Conservation (phyloP, 2,888 invertebrate species). For the Drosophila anceps region DNA sequence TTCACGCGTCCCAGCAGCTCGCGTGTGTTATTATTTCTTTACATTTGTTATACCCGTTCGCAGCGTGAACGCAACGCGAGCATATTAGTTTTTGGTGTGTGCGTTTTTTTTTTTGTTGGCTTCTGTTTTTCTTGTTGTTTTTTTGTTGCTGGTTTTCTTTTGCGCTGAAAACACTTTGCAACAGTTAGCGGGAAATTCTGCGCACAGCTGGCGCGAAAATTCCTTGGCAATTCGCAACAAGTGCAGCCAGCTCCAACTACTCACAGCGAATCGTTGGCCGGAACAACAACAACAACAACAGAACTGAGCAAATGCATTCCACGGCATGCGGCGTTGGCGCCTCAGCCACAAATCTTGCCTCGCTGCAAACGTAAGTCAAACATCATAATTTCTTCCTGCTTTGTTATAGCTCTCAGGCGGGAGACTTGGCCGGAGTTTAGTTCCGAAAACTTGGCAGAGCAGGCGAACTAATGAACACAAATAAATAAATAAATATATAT, state of each 20-base stretch:
- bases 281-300: conserved; percentile 50
- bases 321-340: conserved; percentile 83
- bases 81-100: neutral
- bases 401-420: no score
- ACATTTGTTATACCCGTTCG: neutral
- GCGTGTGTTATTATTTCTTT: neutral
- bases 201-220: conserved; percentile 34
- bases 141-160: neutral
- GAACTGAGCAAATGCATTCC: conserved; percentile 80
- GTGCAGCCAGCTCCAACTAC: conserved; percentile 12
- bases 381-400: neutral
- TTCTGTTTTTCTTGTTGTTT: neutral
- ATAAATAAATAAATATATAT: no score
- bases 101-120: conserved; percentile 1
- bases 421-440: neutral
- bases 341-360: conserved; percentile 70
- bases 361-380: conserved; percentile 75
- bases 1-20: neutral
- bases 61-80: neutral
- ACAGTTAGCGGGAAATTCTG: conserved; percentile 42
- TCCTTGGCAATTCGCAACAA: conserved; percentile 39
- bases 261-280: conserved; percentile 22
- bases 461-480: neutral
- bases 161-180: conserved; percentile 34
- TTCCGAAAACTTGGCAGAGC: neutral